Conservation (phyloP, 2,797 vertebrate species). For the Eidolon dupreanum region DNA sequence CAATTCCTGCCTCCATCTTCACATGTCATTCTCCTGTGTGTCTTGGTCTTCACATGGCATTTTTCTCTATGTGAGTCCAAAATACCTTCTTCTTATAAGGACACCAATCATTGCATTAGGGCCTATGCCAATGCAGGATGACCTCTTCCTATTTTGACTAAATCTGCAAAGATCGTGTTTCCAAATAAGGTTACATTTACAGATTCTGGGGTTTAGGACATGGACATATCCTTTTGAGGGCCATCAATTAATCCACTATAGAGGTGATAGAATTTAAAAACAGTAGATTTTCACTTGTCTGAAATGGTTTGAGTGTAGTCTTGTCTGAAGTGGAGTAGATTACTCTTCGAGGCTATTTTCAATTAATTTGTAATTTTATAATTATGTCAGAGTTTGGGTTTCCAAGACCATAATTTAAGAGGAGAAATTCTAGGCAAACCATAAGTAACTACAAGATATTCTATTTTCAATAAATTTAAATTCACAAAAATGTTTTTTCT, state of each 20-base stretch:
- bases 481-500: conserved; percentile 4
- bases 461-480: conserved; percentile 26
- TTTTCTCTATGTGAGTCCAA: not conserved
- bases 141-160: not conserved
- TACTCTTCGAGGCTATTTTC: not conserved
- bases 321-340: not conserved
- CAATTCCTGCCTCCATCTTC: not conserved
- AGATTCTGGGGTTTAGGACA: not conserved
- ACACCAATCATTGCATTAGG: not conserved
- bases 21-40: not conserved
- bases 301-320: not conserved
- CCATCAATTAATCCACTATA: not conserved
- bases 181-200: not conserved
- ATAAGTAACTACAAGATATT: not conserved
- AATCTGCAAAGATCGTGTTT: not conserved
- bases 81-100: not conserved
- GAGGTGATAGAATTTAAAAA: not conserved
- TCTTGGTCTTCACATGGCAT: not conserved
- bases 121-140: not conserved
- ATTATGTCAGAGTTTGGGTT: not conserved
- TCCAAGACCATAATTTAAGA: not conserved
- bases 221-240: not conserved
- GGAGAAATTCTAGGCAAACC: not conserved
- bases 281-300: not conserved
- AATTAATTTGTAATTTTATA: not conserved